Conservation (phyloP, 2,113 vertebrate species). For the Sisor rabdophorus region DNA sequence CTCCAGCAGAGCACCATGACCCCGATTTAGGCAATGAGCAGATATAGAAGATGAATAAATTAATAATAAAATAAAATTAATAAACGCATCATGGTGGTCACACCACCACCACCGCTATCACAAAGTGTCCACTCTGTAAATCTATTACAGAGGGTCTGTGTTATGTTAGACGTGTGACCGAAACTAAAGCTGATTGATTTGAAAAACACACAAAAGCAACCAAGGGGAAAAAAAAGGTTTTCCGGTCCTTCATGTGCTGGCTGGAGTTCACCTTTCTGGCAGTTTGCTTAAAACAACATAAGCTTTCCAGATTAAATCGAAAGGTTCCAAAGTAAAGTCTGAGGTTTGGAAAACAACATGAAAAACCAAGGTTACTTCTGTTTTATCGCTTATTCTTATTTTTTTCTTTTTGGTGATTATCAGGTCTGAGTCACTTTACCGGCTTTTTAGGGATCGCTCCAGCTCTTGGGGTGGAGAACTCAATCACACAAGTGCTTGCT, state of each 20-base stretch:
- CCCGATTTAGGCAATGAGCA: too few relatives aligned
- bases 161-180: neutral
- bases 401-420: neutral
- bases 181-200: neutral
- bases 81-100: too few relatives aligned
- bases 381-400: neutral
- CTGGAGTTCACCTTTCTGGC: neutral
- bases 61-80: too few relatives aligned
- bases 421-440: neutral
- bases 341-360: neutral
- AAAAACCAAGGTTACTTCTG: neutral
- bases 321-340: conserved; percentile 8
- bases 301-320: neutral
- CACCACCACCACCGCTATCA: too few relatives aligned
- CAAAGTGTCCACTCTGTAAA: neutral
- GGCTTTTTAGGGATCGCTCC: conserved; percentile 44
- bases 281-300: conserved; percentile 3
- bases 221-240: neutral
- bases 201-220: conserved; percentile 2
- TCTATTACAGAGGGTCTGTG: neutral
- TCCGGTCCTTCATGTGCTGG: neutral
- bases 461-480: conserved; percentile 56
- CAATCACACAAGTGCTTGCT: conserved; percentile 43
- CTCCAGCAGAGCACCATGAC: too few relatives aligned
- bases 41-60: too few relatives aligned